phyloP scores from a whole-genome alignment of 2,888 invertebrate species.

The Dryadula phaetusa region DNA sequence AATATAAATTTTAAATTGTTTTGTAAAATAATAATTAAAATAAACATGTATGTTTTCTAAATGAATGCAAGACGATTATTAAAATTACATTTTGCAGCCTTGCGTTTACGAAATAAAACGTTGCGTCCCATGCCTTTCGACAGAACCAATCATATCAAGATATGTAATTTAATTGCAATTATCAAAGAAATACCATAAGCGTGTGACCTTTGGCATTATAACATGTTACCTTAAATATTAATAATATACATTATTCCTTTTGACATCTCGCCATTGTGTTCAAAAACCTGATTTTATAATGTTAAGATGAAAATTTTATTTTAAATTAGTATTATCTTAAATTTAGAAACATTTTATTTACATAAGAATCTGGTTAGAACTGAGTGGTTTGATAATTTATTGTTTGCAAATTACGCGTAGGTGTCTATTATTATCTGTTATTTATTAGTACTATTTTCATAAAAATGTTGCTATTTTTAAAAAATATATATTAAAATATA shows the following conservation, averaged over 20 bases:
- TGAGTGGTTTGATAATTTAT: neutral
- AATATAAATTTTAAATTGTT: neutral
- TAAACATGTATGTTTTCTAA: neutral
- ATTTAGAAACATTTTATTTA: neutral
- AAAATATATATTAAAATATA: too few species aligned
- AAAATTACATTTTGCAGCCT: conserved; percentile 4
- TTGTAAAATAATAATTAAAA: neutral
- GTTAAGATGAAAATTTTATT: neutral
- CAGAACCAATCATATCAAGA: conserved; percentile 20
- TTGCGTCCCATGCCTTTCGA: conserved; percentile 9
- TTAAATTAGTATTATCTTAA: neutral
- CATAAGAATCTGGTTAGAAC: neutral
- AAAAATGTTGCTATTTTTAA: too few species aligned
- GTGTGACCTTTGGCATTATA: conserved; percentile 4
- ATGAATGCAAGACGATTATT: neutral
- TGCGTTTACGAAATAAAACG: conserved; percentile 12
- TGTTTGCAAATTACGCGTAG: neutral
- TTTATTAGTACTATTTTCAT: neutral
- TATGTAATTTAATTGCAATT: conserved; percentile 9
- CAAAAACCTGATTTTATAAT: neutral
- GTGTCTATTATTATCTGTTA: neutral
- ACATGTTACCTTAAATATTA: neutral
- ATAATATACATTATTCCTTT: neutral
- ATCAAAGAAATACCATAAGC: conserved; percentile 19
- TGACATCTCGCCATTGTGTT: neutral